These are phyloP conservation scores for Hedya salicella DNA, from an alignment of 2,888 invertebrate genomes.

Conservation along the genomic window DNA sequence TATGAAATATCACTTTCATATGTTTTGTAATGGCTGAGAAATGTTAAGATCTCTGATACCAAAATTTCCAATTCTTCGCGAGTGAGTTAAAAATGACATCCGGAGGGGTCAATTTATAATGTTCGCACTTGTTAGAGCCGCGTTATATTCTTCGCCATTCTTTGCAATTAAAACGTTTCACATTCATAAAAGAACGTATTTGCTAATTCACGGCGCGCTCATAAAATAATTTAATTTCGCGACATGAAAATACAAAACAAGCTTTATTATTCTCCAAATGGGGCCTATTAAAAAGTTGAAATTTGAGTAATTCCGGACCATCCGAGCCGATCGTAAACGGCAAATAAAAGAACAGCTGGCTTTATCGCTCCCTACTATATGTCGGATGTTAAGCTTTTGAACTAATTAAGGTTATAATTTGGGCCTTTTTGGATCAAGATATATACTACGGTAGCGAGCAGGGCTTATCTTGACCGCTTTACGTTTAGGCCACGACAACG, in stretches of 20 bases:
- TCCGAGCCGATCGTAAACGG: slow-evolving; percentile 21
- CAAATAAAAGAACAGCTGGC: slow-evolving; percentile 21
- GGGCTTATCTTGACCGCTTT: too few relatives aligned
- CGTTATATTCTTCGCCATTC: too few relatives aligned
- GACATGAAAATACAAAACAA: slow-evolving; percentile 20
- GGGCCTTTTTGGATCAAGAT: too few relatives aligned
- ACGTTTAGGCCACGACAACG: too few relatives aligned
- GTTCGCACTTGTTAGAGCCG: too few relatives aligned
- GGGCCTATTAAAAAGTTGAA: slow-evolving; percentile 29
- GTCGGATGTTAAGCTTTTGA: not conserved
- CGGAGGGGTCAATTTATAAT: too few relatives aligned
- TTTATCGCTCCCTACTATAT: slow-evolving; percentile 10
- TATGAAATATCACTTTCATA: too few relatives aligned
- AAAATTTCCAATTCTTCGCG: too few relatives aligned
- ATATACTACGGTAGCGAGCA: too few relatives aligned
- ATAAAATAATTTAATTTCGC: slow-evolving; percentile 31
- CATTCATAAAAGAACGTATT: slow-evolving; percentile 12
- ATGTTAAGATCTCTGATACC: too few relatives aligned
- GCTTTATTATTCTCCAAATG: slow-evolving; percentile 26
- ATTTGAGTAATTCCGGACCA: not conserved
- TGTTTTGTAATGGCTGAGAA: too few relatives aligned
- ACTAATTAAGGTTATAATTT: slow-evolving; percentile 15
- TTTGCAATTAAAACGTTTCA: not conserved
- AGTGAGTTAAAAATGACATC: too few relatives aligned
- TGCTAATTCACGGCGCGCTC: not conserved